Percentiles rank a stretch among this genome's conserved stretches.
Conservation (phyloP, 2,888 invertebrate species). For the Crossocerus cetratus region DNA sequence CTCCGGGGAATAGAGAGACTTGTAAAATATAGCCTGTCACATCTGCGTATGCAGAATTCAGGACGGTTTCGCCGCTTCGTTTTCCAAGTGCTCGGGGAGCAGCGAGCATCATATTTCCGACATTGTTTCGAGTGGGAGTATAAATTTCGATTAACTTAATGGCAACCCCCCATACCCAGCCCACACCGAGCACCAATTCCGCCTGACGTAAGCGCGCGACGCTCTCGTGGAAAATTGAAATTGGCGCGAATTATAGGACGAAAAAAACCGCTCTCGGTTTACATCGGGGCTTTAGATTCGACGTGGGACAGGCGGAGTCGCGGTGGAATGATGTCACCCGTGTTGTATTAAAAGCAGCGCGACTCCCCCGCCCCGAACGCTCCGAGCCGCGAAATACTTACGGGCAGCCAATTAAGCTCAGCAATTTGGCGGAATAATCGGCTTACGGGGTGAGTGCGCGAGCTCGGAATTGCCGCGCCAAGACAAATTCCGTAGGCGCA, state of each 20-base stretch:
- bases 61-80: too few species aligned
- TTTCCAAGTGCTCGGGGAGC: too few species aligned
- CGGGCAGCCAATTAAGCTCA: conserved; percentile 20
- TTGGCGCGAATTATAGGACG: conserved; percentile 38
- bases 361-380: neutral
- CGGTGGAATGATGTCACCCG: neutral
- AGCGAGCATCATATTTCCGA: too few species aligned
- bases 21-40: too few species aligned
- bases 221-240: conserved; percentile 51
- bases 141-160: neutral
- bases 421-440: conserved; percentile 32
- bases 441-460: neutral
- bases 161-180: neutral
- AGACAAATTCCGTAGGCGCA: conserved; percentile 19
- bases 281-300: conserved; percentile 12
- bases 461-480: neutral
- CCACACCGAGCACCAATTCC: conserved; percentile 27
- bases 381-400: conserved; percentile 5
- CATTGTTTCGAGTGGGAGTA: too few species aligned
- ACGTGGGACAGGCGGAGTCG: neutral
- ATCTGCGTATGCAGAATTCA: too few species aligned
- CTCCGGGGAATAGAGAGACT: too few species aligned
- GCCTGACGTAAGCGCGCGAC: conserved; percentile 48
- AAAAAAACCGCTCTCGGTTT: conserved; percentile 37
- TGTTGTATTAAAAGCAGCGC: neutral